Base-by-base conservation (phyloP, 2,797 vertebrate genomes). In the Rousettus madagascariensis region DNA sequence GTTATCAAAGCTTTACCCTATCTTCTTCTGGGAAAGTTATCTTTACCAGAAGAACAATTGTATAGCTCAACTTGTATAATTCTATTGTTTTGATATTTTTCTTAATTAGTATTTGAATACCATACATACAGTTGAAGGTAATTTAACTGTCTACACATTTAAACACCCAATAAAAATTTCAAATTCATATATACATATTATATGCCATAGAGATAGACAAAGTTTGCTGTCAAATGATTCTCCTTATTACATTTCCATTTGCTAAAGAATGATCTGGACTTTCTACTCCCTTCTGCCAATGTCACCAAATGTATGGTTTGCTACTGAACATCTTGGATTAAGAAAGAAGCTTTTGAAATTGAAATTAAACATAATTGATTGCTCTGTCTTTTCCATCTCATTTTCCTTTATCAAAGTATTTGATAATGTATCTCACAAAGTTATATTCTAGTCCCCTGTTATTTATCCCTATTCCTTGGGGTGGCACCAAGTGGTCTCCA, bases 281-380 rank as follows among this genome's bases (percentile, higher is more conserved):
- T 90, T 55, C 15, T 12, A 33, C 24, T 1, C 41, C 8, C 8
- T 22, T 36, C 36, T 91, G 30, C 3, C 5, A 91, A 8, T 11
- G 75, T 38, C 55, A 65, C 36, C 82, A 92, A 96, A 75, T 20
- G 49, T 49, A 78, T 12, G 65, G 5, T 71, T 0, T 0, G 15
- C 85, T 57, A 36, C n/a, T 83, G 55, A 95, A 95, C 65, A 43
- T 28, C 1, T 13, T 86, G 84, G 36, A 55, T 38, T 53, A 30
- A 80, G 16, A n/a, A 95, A 22, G 13, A 91, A 96, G 92, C 15
- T 83, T 90, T 28, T 75, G 41, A 89, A 78, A 84, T 53, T 59
- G 36, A 4, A 68, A 30, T 36, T 65, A 89, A 71, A 77, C 15
- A 43, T 36, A 77, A 46, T 4, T 75, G 61, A 51, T 59, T 83